A percentile compares a stretch with the other conserved stretches of the same genome.
phyloP scores from a whole-genome alignment of 2,888 invertebrate genomes.

The Sphaerolaimus hirsutus region DNA sequence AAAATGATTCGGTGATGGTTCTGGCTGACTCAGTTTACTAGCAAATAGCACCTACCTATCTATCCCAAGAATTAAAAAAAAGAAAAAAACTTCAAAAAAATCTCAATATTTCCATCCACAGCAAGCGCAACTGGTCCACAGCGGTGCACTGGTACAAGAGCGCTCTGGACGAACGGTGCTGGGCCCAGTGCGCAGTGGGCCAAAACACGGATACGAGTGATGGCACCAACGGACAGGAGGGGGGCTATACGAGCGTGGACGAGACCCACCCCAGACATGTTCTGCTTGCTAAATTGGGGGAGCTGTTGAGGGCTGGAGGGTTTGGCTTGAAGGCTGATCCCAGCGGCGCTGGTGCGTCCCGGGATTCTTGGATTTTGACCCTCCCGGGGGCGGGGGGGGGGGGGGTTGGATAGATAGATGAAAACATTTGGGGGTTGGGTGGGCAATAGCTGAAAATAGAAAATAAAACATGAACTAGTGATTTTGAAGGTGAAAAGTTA shows the following conservation, averaged over 20 bases:
- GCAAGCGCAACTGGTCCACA: slow-evolving; percentile 26
- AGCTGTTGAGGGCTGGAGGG: slow-evolving; percentile 30
- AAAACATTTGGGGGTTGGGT: too few relatives aligned
- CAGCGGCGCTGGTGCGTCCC: slow-evolving; percentile 26
- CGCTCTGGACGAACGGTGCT: slow-evolving; percentile 18
- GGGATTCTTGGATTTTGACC: too few relatives aligned
- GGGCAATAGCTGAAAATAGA: too few relatives aligned
- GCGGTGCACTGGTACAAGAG: slow-evolving; percentile 29
- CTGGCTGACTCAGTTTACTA: too few relatives aligned
- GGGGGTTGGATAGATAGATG: too few relatives aligned
- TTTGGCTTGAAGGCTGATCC: slow-evolving; percentile 28
- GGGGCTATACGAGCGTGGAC: slow-evolving; percentile 17
- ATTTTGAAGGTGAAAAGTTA: too few relatives aligned
- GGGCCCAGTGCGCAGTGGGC: slow-evolving; percentile 18
- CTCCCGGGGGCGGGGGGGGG: too few relatives aligned
- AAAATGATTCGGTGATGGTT: too few relatives aligned
- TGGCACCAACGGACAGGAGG: neutral
- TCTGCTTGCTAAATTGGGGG: slow-evolving; percentile 31
- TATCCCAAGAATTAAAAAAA: neutral
- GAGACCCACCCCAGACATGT: slow-evolving; percentile 18
- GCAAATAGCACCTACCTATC: too few relatives aligned
- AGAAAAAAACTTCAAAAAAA: neutral
- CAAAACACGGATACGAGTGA: slow-evolving; percentile 25
- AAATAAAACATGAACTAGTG: too few relatives aligned
- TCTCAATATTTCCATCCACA: slow-evolving; percentile 8